Percentiles rank a stretch among this genome's conserved stretches.
Evolutionary conservation across 2,888 invertebrate genomes (phyloP).

Genomic region (Nemotelus pantherinus): DNA sequence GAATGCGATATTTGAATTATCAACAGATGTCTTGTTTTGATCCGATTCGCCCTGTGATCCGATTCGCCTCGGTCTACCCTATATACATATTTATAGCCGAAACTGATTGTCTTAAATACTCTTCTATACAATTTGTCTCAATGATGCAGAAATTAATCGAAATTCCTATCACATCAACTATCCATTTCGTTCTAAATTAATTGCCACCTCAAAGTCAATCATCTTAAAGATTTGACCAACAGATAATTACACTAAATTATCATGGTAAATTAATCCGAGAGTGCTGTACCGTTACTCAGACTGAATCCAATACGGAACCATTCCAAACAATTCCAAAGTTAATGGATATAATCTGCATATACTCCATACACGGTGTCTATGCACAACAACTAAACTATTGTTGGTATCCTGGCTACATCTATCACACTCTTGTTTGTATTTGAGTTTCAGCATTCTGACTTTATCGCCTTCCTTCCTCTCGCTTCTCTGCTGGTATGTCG

Average conservation of each 20-base stretch:
- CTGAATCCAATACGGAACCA: background rate
- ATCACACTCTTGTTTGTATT: slow-evolving; percentile 22
- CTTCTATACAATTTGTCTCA: no score
- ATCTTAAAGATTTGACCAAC: slow-evolving; percentile 53
- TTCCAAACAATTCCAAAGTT: slow-evolving; percentile 19
- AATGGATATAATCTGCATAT: slow-evolving; percentile 19
- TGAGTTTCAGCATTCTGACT: slow-evolving; percentile 18
- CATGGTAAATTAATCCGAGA: slow-evolving; percentile 21
- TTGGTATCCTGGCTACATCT: background rate
- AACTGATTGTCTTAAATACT: no score
- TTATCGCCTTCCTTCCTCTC: slow-evolving; percentile 12
- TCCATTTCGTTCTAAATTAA: no score
- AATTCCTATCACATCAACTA: no score
- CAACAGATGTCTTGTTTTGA: no score
- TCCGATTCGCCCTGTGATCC: no score
- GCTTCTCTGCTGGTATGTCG: no score
- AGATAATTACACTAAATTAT: slow-evolving; percentile 54
- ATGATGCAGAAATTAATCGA: no score
- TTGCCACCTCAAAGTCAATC: slow-evolving; percentile 52
- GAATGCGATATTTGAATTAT: no score
- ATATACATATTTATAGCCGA: no score
- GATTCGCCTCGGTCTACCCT: no score
- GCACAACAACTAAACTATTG: background rate
- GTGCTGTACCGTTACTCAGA: no score
- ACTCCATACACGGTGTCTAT: background rate